A percentile compares a stretch with the other conserved stretches of the same genome.
Evolutionary conservation across 2,113 vertebrate species (phyloP).

Genomic region (Lepus europaeus): DNA sequence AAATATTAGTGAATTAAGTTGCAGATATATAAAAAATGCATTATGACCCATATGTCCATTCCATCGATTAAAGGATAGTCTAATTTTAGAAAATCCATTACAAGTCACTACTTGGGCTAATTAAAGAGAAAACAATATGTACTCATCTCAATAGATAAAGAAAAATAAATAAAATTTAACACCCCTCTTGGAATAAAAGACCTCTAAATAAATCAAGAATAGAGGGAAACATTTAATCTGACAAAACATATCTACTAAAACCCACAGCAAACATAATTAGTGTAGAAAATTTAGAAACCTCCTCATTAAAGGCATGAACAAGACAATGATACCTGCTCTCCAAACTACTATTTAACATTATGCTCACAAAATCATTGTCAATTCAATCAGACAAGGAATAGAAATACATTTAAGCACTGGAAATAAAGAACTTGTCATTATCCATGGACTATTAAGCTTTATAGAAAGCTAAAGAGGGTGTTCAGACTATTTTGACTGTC

Average conservation of each 20-base stretch:
- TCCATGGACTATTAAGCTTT: background rate
- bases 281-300: slow-evolving; percentile 21
- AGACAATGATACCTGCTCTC: background rate
- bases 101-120: slow-evolving; percentile 1
- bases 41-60: slow-evolving; percentile 15
- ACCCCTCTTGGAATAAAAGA: background rate
- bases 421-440: slow-evolving; percentile 32
- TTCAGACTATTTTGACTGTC: slow-evolving; percentile 34
- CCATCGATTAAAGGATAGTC: background rate
- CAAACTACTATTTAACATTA: slow-evolving; percentile 30
- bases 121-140: slow-evolving; percentile 42
- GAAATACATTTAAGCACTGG: background rate
- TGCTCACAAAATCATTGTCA: background rate
- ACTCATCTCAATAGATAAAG: background rate
- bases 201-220: slow-evolving; percentile 17
- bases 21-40: slow-evolving; percentile 6
- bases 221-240: background rate
- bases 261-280: background rate
- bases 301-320: slow-evolving; percentile 14
- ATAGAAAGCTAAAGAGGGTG: slow-evolving; percentile 16
- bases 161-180: slow-evolving; percentile 28
- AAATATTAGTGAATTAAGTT: slow-evolving; percentile 27
- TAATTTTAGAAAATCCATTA: slow-evolving; percentile 28
- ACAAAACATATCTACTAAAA: background rate
- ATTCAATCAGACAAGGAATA: slow-evolving; percentile 42